A percentile compares a stretch with the other conserved stretches of the same genome.
Conservation (phyloP, 2,113 vertebrate species). For the Mobula birostris region DNA sequence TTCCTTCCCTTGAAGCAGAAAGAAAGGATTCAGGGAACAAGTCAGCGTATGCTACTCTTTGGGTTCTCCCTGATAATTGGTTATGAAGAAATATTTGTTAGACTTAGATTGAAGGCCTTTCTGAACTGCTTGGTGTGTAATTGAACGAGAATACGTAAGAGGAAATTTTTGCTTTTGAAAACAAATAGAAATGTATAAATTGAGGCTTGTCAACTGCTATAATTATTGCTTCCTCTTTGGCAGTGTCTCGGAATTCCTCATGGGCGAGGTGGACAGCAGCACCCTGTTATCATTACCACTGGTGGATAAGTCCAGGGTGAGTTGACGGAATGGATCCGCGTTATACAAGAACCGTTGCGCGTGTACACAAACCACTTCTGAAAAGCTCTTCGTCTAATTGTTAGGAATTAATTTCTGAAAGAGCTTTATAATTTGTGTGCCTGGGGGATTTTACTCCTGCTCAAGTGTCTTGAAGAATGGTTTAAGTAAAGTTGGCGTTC, state of each 20-base stretch:
- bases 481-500: neutral
- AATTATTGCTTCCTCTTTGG: neutral
- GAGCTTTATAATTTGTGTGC: neutral
- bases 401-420: neutral
- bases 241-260: slow-evolving; percentile 88
- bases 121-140: neutral
- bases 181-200: neutral
- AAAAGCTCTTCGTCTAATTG: neutral
- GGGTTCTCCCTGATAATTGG: neutral
- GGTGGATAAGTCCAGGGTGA: slow-evolving; percentile 82
- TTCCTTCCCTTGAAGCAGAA: no score
- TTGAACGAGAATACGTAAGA: neutral
- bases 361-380: neutral
- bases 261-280: slow-evolving; percentile 94
- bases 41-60: neutral
- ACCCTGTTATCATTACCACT: slow-evolving; percentile 81
- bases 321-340: slow-evolving; percentile 39
- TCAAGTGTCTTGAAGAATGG: neutral
- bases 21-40: neutral
- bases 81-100: neutral
- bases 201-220: neutral
- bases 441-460: neutral
- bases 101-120: neutral
- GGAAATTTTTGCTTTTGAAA: neutral
- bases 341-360: neutral